Base-by-base conservation (phyloP, 2,888 invertebrate species). In the Metellina segmentata region DNA sequence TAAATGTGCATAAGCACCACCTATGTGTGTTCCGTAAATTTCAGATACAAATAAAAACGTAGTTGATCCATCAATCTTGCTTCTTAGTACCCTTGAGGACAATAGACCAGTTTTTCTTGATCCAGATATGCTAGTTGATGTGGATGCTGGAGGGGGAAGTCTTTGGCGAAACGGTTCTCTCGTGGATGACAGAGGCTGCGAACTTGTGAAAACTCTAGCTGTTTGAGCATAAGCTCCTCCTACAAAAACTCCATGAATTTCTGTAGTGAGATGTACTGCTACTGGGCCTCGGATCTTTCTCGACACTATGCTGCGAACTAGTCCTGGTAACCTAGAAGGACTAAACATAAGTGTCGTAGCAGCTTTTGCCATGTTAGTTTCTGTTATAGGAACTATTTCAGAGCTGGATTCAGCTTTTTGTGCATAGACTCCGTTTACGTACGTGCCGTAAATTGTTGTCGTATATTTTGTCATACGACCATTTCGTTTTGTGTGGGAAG, bases 1-100 rank as follows among this genome's bases (percentile, higher is more conserved):
- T 34, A 93, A 81, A 88, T 93, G 93, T 13, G 93, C 93, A 90
- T 93, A 93, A 48, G 93, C 93, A 13, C 93, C 92, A 51, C 91
- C 92, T 49, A 93, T 93, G 75, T 93, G 93, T 48, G 93, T 93
- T 49, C 93, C 93, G 85, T 93, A 91, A 51, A 93, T 89, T 93
- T 93, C 93, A 48, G 92, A 92, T 9, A 92, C 92, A 52, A 91
- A 93, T 19, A 93, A 19, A 34, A 91, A 83, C 7, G 93, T 92
- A 13, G 34, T 88, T 61, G 88, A 77, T 5, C 88, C 81, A 13
- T 92, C 69, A 6, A 93, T 61, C 81, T 89, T 85, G 19, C 87
- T 93, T 71, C 92, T 91, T 9, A 93, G 20, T 6, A 92, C 78
- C 74, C 82, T 85, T 8, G 93, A 85, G 5, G 93, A 93, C n/a